phyloP scores from a whole-genome alignment of 2,888 invertebrate species.

The Pherbina coryleti region DNA sequence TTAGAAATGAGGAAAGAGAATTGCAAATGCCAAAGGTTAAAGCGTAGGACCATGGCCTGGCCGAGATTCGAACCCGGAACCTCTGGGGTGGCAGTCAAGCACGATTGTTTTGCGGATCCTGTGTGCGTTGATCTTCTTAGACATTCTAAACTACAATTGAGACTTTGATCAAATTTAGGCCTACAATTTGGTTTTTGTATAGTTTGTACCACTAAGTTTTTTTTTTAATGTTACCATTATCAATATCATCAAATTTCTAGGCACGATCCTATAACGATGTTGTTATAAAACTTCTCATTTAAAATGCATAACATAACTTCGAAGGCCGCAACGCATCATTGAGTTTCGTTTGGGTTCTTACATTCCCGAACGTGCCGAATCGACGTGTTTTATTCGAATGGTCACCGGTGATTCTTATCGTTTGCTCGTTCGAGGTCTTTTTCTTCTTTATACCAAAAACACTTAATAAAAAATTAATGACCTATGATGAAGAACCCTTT shows the following conservation, averaged over 20 bases:
- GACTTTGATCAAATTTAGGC: not conserved
- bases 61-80: too few species aligned
- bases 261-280: not conserved
- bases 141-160: not conserved
- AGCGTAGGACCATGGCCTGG: too few species aligned
- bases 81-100: too few species aligned
- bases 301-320: slow-evolving; percentile 63
- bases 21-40: too few species aligned
- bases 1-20: too few species aligned
- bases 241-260: not conserved
- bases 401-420: slow-evolving; percentile 39
- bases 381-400: slow-evolving; percentile 32
- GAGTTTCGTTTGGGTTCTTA: slow-evolving; percentile 45
- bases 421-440: not conserved
- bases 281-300: slow-evolving; percentile 43
- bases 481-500: slow-evolving; percentile 51
- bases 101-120: too few species aligned
- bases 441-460: slow-evolving; percentile 43
- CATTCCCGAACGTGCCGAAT: slow-evolving; percentile 33
- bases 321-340: slow-evolving; percentile 60
- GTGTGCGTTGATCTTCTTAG: too few species aligned
- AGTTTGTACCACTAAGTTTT: too few species aligned
- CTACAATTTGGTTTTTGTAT: not conserved
- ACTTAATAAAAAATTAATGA: slow-evolving; percentile 26
- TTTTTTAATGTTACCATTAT: not conserved